Evolutionary conservation across 2,113 vertebrate genomes (phyloP).

Genomic region (Hydropotes inermis): DNA sequence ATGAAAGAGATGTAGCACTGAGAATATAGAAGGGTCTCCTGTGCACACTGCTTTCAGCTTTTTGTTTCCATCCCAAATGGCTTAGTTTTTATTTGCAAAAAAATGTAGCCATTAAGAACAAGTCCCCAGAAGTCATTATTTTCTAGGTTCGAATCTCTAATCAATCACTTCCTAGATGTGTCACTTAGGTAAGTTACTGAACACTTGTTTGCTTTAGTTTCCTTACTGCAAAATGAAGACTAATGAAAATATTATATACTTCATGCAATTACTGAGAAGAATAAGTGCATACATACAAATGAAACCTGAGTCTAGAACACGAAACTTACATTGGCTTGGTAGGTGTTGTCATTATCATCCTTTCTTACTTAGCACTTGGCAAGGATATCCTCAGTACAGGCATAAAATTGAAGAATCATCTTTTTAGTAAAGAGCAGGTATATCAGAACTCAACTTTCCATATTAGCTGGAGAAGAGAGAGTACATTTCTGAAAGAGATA

Average conservation of each 20-base stretch:
- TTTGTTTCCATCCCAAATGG: neutral
- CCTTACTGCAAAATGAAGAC: neutral
- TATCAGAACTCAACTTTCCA: neutral
- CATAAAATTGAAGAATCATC: neutral
- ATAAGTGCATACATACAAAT: neutral
- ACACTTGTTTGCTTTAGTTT: neutral
- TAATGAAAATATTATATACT: neutral
- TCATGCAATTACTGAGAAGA: neutral
- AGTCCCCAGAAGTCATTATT: neutral
- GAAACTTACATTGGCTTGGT: accelerated
- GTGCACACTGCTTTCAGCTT: neutral
- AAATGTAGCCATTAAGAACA: neutral
- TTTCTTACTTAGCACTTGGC: neutral
- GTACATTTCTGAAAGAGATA: neutral
- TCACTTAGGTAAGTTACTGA: neutral
- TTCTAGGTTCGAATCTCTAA: neutral
- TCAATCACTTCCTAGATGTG: neutral
- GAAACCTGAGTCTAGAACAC: neutral
- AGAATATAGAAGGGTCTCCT: neutral
- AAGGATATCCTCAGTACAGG: neutral
- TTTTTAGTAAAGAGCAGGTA: neutral
- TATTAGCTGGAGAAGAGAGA: neutral
- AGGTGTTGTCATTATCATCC: neutral
- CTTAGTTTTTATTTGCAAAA: neutral
- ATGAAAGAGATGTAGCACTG: neutral